Evolutionary conservation across 2,797 vertebrate species (phyloP).

Genomic region (Luscinia megarhynchos): DNA sequence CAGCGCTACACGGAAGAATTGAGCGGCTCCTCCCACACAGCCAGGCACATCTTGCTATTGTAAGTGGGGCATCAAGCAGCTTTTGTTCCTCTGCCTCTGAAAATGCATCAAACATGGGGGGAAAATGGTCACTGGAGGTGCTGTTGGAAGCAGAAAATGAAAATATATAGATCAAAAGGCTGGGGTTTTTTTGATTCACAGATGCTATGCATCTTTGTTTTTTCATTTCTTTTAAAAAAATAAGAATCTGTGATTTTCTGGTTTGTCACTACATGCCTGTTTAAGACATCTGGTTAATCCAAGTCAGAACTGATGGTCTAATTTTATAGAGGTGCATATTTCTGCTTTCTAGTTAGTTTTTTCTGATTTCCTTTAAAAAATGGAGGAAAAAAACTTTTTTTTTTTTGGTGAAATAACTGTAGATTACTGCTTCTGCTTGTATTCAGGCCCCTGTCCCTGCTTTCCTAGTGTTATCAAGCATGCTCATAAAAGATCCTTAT

Average conservation of each 20-base stretch:
- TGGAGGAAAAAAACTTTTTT: accelerated
- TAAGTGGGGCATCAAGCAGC: slow-evolving; percentile 11
- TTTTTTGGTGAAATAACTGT: not conserved
- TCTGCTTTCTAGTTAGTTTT: not conserved
- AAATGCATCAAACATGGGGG: not conserved
- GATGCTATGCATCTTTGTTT: not conserved
- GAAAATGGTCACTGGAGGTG: not conserved
- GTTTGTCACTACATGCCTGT: slow-evolving; percentile 30
- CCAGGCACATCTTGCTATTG: slow-evolving; percentile 26
- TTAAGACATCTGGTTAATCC: slow-evolving; percentile 44
- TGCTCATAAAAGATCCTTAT: not conserved
- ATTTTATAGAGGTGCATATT: slow-evolving; percentile 46
- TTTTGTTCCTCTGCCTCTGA: slow-evolving; percentile 15
- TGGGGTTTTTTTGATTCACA: slow-evolving; percentile 38
- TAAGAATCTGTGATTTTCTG: slow-evolving; percentile 2
- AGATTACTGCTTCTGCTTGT: not conserved
- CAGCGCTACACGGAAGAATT: not conserved
- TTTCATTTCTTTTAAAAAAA: not conserved
- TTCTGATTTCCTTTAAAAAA: not conserved
- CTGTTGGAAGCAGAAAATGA: not conserved
- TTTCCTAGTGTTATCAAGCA: not conserved
- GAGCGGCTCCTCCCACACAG: slow-evolving; percentile 45
- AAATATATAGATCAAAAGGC: slow-evolving; percentile 8
- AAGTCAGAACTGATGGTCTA: slow-evolving; percentile 27
- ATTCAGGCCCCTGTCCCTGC: not conserved